Evolutionary conservation across 2,888 invertebrate species (phyloP).

Genomic region (Tineola bisselliella): DNA sequence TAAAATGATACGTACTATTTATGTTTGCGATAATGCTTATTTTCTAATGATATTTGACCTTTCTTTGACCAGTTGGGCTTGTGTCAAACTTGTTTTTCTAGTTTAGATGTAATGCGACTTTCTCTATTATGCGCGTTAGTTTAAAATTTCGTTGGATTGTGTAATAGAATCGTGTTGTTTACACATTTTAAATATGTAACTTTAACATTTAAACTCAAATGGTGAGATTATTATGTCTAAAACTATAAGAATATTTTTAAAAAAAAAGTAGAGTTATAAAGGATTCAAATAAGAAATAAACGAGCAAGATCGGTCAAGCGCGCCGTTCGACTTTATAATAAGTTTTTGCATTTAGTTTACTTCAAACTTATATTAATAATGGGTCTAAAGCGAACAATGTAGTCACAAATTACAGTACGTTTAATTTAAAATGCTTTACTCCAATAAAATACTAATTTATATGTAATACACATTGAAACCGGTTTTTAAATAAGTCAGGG

Average conservation of each 20-base stretch:
- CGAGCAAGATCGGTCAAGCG: constrained; percentile 19
- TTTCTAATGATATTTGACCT: not conserved
- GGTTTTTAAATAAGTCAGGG: constrained; percentile 29
- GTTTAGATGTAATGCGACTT: not conserved
- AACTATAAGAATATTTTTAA: not conserved
- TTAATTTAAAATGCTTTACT: constrained; percentile 22
- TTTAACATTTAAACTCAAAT: not conserved
- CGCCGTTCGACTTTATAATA: not conserved
- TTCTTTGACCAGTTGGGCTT: not conserved
- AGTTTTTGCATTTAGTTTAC: not conserved
- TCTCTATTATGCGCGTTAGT: not conserved
- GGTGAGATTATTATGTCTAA: not conserved
- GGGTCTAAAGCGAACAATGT: not conserved
- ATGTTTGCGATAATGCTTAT: not conserved
- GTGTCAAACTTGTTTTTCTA: not conserved
- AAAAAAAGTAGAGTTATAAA: not conserved
- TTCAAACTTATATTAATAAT: not conserved
- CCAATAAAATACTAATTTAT: constrained; percentile 32
- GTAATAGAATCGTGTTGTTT: not conserved
- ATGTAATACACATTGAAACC: constrained; percentile 41
- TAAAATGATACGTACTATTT: too few relatives aligned
- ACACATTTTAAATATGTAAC: not conserved
- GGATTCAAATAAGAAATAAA: constrained; percentile 12
- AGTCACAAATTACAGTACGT: not conserved
- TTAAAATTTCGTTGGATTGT: not conserved